These are phyloP conservation scores for Cyclargus thomasi DNA, from an alignment of 1,140 invertebrate species.

Conservation along the genomic window DNA sequence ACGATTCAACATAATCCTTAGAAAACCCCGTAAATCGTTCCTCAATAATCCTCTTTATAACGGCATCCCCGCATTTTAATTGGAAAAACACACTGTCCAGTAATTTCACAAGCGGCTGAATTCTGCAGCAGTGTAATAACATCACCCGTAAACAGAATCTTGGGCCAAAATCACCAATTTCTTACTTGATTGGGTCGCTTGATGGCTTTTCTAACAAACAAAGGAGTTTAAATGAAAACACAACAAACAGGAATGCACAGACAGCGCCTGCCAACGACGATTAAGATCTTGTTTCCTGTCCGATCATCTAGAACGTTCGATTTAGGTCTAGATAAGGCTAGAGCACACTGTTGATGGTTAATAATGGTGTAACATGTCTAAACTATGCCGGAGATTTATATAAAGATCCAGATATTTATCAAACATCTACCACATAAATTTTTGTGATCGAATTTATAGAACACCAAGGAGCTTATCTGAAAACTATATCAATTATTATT, in stretches of 20 bases:
- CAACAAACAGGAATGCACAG: slow-evolving; percentile 28
- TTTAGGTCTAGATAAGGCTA: slow-evolving; percentile 11
- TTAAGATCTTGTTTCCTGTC: slow-evolving; percentile 23
- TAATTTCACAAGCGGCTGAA: background rate
- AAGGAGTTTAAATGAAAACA: slow-evolving; percentile 49
- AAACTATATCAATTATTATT: too few relatives aligned
- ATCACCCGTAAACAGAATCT: slow-evolving; percentile 26
- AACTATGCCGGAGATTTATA: too few relatives aligned
- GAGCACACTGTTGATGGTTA: background rate
- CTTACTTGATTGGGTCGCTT: slow-evolving; percentile 62
- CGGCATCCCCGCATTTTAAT: background rate
- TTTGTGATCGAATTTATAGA: too few relatives aligned
- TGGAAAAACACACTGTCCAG: background rate
- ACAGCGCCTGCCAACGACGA: slow-evolving; percentile 11
- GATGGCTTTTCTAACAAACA: slow-evolving; percentile 54
- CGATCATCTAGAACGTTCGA: slow-evolving; percentile 30
- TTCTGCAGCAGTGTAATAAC: background rate
- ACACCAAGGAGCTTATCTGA: too few relatives aligned
- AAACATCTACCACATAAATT: too few relatives aligned
- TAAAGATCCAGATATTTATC: too few relatives aligned
- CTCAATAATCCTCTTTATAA: background rate
- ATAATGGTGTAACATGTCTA: too few relatives aligned
- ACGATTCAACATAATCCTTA: background rate
- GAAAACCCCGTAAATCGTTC: background rate
- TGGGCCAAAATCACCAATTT: slow-evolving; percentile 56